phyloP scores from a whole-genome alignment of 2,113 vertebrate genomes.

The Sialia sialis region DNA sequence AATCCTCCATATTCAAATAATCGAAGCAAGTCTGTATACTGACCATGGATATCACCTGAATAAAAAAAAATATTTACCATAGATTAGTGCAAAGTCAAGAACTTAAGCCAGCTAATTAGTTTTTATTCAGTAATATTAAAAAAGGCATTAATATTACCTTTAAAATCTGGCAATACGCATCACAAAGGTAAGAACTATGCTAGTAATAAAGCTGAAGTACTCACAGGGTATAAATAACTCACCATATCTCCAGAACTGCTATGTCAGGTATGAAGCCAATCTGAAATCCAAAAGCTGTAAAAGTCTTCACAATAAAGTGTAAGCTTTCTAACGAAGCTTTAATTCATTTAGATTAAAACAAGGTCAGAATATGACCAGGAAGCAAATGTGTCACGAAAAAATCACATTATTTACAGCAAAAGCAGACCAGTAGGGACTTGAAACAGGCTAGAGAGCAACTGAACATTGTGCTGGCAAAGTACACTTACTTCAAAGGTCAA shows the following conservation, averaged over 20 bases:
- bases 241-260: neutral
- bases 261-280: neutral
- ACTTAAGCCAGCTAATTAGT: neutral
- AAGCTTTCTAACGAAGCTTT: neutral
- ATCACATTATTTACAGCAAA: neutral
- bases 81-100: neutral
- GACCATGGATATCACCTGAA: constrained; percentile 96
- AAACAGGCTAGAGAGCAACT: neutral
- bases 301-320: neutral
- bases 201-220: neutral
- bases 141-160: neutral
- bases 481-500: neutral
- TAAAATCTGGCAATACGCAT: neutral
- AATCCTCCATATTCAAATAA: constrained; percentile 98
- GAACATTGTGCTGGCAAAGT: neutral
- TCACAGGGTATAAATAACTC: neutral
- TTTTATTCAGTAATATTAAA: neutral
- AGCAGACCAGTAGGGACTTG: neutral
- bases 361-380: neutral
- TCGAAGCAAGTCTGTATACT: constrained; percentile 97
- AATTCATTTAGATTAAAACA: neutral
- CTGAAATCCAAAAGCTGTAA: neutral
- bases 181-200: neutral
- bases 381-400: neutral
- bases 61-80: neutral